Percentiles rank a stretch among this genome's conserved stretches.
Evolutionary conservation across 1,140 invertebrate genomes (phyloP).

Genomic region (Bombus affinis): DNA sequence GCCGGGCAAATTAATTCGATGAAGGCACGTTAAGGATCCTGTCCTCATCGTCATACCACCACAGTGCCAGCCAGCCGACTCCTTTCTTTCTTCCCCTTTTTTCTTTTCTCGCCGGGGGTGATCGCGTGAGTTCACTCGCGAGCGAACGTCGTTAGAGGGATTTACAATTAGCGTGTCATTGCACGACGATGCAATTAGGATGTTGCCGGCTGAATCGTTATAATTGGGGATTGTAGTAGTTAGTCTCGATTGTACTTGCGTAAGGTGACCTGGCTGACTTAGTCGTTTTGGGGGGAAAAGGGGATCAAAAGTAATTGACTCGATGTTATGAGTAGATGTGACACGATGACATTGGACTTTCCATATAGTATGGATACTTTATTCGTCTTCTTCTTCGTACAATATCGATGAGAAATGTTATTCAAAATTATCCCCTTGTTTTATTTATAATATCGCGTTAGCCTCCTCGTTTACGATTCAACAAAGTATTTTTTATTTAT

Average conservation of each 20-base stretch:
- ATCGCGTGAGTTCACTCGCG: slow-evolving; percentile 38
- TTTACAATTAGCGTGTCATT: slow-evolving; percentile 52
- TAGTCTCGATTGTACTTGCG: slow-evolving; percentile 11
- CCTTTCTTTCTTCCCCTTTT: not conserved
- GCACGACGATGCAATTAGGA: slow-evolving; percentile 41
- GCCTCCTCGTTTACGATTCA: not conserved
- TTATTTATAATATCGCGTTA: not conserved
- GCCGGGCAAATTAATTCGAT: slow-evolving; percentile 69
- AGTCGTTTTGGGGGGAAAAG: not conserved
- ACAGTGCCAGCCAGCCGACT: not conserved
- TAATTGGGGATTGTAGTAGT: slow-evolving; percentile 33
- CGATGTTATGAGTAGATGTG: not conserved
- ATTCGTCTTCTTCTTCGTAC: not conserved
- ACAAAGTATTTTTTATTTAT: not conserved
- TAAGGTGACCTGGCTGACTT: not conserved
- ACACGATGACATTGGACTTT: not conserved
- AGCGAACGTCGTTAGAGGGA: slow-evolving; percentile 50
- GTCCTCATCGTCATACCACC: slow-evolving; percentile 3
- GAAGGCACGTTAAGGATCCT: slow-evolving; percentile 52
- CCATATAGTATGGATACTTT: not conserved
- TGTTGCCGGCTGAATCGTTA: slow-evolving; percentile 33
- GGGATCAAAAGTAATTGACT: slow-evolving; percentile 1
- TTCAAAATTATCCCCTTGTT: not conserved
- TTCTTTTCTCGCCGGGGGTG: slow-evolving; percentile 1
- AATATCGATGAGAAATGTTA: not conserved